Conservation (phyloP, 2,888 invertebrate genomes). For the Drosophila robusta region DNA sequence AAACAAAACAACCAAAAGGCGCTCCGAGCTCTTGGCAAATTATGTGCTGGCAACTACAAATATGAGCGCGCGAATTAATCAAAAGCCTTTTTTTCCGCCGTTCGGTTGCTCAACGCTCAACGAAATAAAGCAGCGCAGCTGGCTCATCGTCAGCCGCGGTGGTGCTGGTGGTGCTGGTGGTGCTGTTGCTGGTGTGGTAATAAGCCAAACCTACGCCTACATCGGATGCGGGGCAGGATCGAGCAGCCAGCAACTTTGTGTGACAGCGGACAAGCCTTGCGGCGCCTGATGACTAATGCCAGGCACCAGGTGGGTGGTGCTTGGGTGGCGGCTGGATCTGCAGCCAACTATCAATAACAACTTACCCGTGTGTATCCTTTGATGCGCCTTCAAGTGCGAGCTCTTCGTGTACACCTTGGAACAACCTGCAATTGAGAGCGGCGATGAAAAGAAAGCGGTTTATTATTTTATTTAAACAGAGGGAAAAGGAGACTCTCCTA, state of each 20-base stretch:
- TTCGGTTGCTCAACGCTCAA: slow-evolving; percentile 63
- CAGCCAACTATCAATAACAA: slow-evolving; percentile 43
- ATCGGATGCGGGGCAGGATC: slow-evolving; percentile 34
- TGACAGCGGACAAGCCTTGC: slow-evolving; percentile 35
- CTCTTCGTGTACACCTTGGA: slow-evolving; percentile 99
- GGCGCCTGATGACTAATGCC: slow-evolving; percentile 35
- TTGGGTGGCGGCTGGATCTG: slow-evolving; percentile 35
- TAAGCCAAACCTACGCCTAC: slow-evolving; percentile 63
- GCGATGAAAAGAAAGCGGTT: slow-evolving; percentile 4
- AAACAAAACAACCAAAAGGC: slow-evolving; percentile 40
- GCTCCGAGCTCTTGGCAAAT: slow-evolving; percentile 77
- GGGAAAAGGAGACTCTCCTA: too few relatives aligned
- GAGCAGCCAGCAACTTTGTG: slow-evolving; percentile 31
- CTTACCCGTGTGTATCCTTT: slow-evolving; percentile 98
- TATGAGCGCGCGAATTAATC: slow-evolving; percentile 79
- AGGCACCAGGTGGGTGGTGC: slow-evolving; percentile 14
- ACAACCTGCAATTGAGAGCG: slow-evolving; percentile 88
- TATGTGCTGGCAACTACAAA: slow-evolving; percentile 80
- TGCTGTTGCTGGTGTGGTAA: slow-evolving; percentile 40
- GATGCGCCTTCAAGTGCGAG: slow-evolving; percentile 98
- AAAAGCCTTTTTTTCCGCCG: slow-evolving; percentile 63
- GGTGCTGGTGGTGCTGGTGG: slow-evolving; percentile 29
- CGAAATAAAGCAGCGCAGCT: slow-evolving; percentile 54
- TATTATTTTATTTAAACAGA: too few relatives aligned
- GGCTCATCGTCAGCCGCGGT: slow-evolving; percentile 28